Evolutionary conservation across 2,888 invertebrate genomes (phyloP).

Genomic region (Pammene fasciana): DNA sequence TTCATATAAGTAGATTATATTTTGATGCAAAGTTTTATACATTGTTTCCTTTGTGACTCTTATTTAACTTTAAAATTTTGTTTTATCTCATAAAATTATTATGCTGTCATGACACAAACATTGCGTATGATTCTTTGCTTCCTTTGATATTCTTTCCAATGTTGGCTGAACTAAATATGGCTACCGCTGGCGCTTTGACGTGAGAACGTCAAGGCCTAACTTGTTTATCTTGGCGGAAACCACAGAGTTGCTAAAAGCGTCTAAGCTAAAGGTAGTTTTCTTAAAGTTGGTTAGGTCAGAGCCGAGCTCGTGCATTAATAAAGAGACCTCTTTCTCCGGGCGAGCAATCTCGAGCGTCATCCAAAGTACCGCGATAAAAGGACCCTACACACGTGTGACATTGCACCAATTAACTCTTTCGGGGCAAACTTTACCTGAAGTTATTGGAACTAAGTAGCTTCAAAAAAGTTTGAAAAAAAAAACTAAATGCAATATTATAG

Average conservation of each 20-base stretch:
- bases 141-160: constrained; percentile 4
- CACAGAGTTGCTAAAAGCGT: constrained; percentile 54
- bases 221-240: constrained; percentile 69
- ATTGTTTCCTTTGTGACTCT: too few species aligned
- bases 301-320: constrained; percentile 62
- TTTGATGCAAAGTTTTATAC: too few species aligned
- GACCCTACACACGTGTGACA: background rate
- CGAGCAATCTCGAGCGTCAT: constrained; percentile 55
- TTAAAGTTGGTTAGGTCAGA: constrained; percentile 67
- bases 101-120: too few species aligned
- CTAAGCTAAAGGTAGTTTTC: constrained; percentile 61
- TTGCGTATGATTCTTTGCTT: background rate
- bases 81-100: too few species aligned
- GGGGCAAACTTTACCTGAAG: too few species aligned
- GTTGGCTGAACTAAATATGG: constrained; percentile 14
- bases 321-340: constrained; percentile 56
- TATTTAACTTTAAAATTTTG: too few species aligned
- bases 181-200: constrained; percentile 12
- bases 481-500: too few species aligned
- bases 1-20: too few species aligned
- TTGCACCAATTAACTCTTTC: too few species aligned
- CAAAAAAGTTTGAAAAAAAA: too few species aligned
- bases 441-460: too few species aligned
- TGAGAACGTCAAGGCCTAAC: constrained; percentile 44
- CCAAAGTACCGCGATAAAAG: constrained; percentile 1